These are phyloP conservation scores for Argentina silus DNA, from an alignment of 2,797 vertebrate genomes.

Conservation along the genomic window DNA sequence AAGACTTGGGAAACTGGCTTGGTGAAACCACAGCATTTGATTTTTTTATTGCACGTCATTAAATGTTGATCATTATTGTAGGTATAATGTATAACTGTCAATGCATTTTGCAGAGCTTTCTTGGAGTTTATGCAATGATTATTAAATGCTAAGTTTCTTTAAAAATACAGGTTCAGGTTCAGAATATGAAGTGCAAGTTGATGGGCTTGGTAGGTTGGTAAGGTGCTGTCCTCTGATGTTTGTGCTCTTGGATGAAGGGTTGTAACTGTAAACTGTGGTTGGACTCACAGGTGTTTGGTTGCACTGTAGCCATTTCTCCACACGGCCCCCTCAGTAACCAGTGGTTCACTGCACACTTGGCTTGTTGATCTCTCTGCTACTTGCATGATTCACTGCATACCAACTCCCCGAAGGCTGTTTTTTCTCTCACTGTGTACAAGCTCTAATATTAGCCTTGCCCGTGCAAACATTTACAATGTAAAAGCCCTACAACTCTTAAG, in stretches of 20 bases:
- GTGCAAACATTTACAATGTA: not conserved
- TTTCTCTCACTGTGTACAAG: not conserved
- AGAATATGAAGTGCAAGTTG: conserved; percentile 28
- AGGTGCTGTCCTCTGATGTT: conserved; percentile 25
- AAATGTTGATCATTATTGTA: too few relatives aligned
- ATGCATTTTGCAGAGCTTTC: too few relatives aligned
- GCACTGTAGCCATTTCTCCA: conserved; percentile 38
- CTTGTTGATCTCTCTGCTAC: conserved; percentile 60
- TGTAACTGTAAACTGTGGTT: conserved; percentile 27
- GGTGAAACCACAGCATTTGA: too few relatives aligned
- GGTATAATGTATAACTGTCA: too few relatives aligned
- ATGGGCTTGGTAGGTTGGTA: conserved; percentile 39
- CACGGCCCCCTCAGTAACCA: conserved; percentile 41
- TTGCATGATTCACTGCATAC: conserved; percentile 68
- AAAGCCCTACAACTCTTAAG: too few relatives aligned
- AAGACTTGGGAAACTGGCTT: too few relatives aligned
- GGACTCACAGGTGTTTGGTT: conserved; percentile 45
- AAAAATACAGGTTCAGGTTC: conserved; percentile 40
- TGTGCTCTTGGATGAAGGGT: conserved; percentile 8
- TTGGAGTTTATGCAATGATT: conserved; percentile 12
- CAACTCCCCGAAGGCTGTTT: conserved; percentile 17
- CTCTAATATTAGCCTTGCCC: not conserved
- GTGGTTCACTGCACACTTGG: conserved; percentile 46
- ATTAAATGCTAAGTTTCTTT: conserved; percentile 32
- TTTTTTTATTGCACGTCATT: too few relatives aligned